Percentiles rank a stretch among this genome's conserved stretches.
These are phyloP conservation scores for Drosophila rellima DNA, from an alignment of 2,888 invertebrate genomes.

Conservation along the genomic window DNA sequence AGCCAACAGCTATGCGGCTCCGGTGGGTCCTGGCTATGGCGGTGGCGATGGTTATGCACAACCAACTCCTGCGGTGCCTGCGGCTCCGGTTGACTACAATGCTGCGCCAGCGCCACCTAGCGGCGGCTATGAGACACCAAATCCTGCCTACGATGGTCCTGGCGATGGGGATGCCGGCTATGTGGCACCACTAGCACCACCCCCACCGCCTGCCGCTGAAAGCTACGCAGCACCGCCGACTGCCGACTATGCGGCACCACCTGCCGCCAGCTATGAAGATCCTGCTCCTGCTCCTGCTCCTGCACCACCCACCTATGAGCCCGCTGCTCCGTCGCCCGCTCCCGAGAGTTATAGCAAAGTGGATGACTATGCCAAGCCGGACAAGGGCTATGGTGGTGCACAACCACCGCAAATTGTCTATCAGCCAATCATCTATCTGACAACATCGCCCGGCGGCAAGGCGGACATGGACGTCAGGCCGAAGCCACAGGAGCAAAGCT, in stretches of 20 bases:
- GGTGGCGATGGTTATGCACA: slow-evolving; percentile 41
- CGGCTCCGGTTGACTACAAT: slow-evolving; percentile 34
- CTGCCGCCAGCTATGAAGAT: slow-evolving; percentile 20
- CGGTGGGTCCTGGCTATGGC: slow-evolving; percentile 46
- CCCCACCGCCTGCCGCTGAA: slow-evolving; percentile 30
- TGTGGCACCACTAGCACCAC: slow-evolving; percentile 30
- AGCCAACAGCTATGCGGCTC: slow-evolving; percentile 39
- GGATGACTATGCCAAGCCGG: slow-evolving; percentile 36
- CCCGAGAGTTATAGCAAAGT: slow-evolving; percentile 47
- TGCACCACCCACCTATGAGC: slow-evolving; percentile 27
- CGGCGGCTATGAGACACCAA: slow-evolving; percentile 41
- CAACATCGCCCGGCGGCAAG: slow-evolving; percentile 46
- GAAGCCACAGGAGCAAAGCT: slow-evolving; percentile 20
- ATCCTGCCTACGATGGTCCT: slow-evolving; percentile 59
- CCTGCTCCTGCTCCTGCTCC: slow-evolving; percentile 24
- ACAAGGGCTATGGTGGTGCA: slow-evolving; percentile 37
- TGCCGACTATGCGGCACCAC: slow-evolving; percentile 14
- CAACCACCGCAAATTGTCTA: slow-evolving; percentile 73
- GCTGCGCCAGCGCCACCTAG: slow-evolving; percentile 28
- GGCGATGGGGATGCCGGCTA: slow-evolving; percentile 67
- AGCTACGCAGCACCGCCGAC: slow-evolving; percentile 37
- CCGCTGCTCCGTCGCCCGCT: slow-evolving; percentile 30
- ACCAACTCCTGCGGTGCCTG: slow-evolving; percentile 5
- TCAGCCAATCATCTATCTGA: slow-evolving; percentile 80
- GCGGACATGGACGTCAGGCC: slow-evolving; percentile 10